Evolutionary conservation across 2,797 vertebrate genomes (phyloP), one percentile per base, ranked within the genome.

Genomic region (Prionace glauca): DNA sequence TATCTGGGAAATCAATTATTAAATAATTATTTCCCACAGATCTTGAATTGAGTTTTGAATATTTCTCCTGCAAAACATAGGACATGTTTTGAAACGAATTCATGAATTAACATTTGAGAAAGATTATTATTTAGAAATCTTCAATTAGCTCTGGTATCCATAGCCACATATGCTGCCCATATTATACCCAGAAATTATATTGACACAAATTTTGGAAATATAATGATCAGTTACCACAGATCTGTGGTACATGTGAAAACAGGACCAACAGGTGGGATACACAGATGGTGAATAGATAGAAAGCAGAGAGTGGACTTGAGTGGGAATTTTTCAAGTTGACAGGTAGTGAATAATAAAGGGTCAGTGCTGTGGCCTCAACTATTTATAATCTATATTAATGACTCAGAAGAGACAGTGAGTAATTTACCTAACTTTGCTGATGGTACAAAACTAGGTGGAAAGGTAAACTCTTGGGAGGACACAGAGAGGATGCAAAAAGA

Each of bases 101-200:
- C 60, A 20, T 8, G 14, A 7, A 91, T 32, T 29, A 36, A 65
- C 60, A 65, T 91, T 16, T 65, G 88, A n/a, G 88, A 20, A 91
- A 18, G 60, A n/a, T 65, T 91, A 65, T 32, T n/a, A 65, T 22
- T 91, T 91, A 65, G 32, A 67, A 65, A 18, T 9, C 62, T 22
- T n/a, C 60, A 65, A 65, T 67, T 36, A 65, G 32, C 32, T n/a
- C 60, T 36, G 29, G 32, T 91, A 67, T 14, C 32, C 67, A 14
- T 11, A 91, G 60, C 32, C 60, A 91, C 60, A 91, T 2, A 18
- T 16, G 2, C 60, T 22, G 88, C 62, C 62, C 60, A 91, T 65
- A n/a, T 91, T 91, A 91, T 60, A 91, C 32, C 88, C 88, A 91
- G 88, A 62, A 91, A 91, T 91, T 91, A 67, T 65, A 91, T 20